Evolutionary conservation across 1,140 invertebrate genomes (phyloP).

Genomic region (Thereuonema tuberculata): DNA sequence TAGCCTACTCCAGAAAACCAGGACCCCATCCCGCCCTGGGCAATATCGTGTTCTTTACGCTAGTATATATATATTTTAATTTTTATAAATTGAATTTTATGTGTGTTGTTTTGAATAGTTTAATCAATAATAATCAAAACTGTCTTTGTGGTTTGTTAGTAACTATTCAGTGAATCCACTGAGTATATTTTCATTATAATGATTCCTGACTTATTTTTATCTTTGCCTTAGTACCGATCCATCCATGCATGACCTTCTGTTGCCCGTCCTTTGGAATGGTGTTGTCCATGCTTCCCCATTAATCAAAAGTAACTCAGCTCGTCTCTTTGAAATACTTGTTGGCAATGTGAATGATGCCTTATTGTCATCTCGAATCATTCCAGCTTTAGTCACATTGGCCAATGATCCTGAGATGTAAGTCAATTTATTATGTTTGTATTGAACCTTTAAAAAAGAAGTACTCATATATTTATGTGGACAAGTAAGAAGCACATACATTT

Average conservation of each 20-base stretch:
- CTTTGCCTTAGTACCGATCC: background rate
- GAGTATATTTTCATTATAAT: too few species aligned
- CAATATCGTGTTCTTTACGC: too few species aligned
- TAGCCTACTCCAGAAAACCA: too few species aligned
- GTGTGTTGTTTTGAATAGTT: too few species aligned
- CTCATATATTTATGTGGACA: background rate
- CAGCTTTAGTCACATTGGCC: conserved; percentile 53
- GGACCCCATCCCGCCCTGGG: too few species aligned
- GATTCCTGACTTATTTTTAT: too few species aligned
- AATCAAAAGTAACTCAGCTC: conserved; percentile 43
- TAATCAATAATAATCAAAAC: too few species aligned
- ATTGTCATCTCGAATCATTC: conserved; percentile 43
- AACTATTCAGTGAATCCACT: too few species aligned
- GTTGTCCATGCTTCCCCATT: conserved; percentile 47
- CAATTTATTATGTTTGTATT: background rate
- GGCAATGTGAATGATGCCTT: conserved; percentile 41
- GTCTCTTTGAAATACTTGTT: conserved; percentile 44
- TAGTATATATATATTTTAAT: too few species aligned
- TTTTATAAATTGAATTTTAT: too few species aligned
- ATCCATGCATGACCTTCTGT: conserved; percentile 40
- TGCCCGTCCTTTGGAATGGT: conserved; percentile 49
- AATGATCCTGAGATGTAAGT: conserved; percentile 52
- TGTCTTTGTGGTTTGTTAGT: too few species aligned
- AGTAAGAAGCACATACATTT: background rate
- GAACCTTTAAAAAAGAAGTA: too few species aligned